Conservation (phyloP, 2,888 invertebrate species). For the Agrilus biguttatus region DNA sequence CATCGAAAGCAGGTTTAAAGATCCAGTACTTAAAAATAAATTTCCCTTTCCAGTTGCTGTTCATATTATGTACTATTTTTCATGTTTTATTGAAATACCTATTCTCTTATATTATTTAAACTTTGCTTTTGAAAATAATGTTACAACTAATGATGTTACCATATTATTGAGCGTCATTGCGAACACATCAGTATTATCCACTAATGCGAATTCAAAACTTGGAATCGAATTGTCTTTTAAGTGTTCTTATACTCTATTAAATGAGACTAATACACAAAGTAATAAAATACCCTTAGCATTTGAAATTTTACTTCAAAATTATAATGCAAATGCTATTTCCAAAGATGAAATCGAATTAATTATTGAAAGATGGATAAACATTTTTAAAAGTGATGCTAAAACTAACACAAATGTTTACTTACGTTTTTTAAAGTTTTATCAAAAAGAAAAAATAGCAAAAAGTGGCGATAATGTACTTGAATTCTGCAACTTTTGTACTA, state of each 20-base stretch:
- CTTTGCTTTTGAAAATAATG: neutral
- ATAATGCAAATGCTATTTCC: neutral
- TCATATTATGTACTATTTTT: too few relatives aligned
- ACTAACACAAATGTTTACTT: conserved; percentile 4
- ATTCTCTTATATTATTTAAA: too few relatives aligned
- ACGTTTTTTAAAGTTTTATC: neutral
- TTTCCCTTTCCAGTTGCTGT: too few relatives aligned
- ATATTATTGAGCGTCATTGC: too few relatives aligned
- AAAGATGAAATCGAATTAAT: neutral
- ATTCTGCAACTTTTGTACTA: too few relatives aligned
- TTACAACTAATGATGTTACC: too few relatives aligned
- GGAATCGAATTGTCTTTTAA: neutral
- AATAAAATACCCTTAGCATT: conserved; percentile 5
- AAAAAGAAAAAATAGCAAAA: neutral
- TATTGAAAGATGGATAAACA: conserved; percentile 5
- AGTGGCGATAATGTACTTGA: neutral
- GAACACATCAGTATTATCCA: neutral
- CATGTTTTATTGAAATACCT: too few relatives aligned
- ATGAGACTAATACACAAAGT: neutral
- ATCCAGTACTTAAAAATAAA: too few relatives aligned
- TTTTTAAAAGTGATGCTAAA: conserved; percentile 2
- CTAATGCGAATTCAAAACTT: conserved; percentile 3
- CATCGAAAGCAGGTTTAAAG: too few relatives aligned
- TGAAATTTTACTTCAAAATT: conserved; percentile 1
- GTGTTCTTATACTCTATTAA: conserved; percentile 3